Evolutionary conservation across 2,113 vertebrate species (phyloP).

Genomic region (Phyllopteryx taeniolatus): DNA sequence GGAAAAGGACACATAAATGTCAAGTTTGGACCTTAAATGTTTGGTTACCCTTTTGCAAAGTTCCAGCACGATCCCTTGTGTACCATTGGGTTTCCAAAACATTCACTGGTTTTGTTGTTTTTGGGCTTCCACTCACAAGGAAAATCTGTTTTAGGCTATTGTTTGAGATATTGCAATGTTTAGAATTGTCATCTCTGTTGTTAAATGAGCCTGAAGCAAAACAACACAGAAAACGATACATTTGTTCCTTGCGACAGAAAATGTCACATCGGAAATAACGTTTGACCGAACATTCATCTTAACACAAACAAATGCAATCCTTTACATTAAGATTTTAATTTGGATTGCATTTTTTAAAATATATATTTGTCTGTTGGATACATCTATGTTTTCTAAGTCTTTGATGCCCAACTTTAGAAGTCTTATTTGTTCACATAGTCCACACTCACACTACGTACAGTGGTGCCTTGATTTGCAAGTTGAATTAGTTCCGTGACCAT

Average conservation of each 20-base stretch:
- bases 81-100: not conserved
- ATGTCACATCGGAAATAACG: too few relatives aligned
- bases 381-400: too few relatives aligned
- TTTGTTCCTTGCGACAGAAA: not conserved
- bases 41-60: slow-evolving; percentile 10
- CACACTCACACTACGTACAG: too few relatives aligned
- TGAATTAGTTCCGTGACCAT: too few relatives aligned
- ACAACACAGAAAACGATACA: not conserved
- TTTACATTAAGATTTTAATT: too few relatives aligned
- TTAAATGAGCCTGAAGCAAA: not conserved
- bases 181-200: not conserved
- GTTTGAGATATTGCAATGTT: not conserved
- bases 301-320: too few relatives aligned
- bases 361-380: too few relatives aligned
- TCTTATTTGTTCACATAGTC: too few relatives aligned
- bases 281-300: too few relatives aligned
- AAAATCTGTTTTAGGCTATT: not conserved
- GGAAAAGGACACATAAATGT: slow-evolving; percentile 51
- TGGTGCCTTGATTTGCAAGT: too few relatives aligned
- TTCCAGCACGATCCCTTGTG: not conserved
- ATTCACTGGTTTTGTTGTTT: not conserved
- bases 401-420: too few relatives aligned
- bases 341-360: too few relatives aligned
- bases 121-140: not conserved
- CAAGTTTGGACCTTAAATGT: slow-evolving; percentile 29